Evolutionary conservation across 2,888 invertebrate species (phyloP).

Genomic region (Aquatica leii): DNA sequence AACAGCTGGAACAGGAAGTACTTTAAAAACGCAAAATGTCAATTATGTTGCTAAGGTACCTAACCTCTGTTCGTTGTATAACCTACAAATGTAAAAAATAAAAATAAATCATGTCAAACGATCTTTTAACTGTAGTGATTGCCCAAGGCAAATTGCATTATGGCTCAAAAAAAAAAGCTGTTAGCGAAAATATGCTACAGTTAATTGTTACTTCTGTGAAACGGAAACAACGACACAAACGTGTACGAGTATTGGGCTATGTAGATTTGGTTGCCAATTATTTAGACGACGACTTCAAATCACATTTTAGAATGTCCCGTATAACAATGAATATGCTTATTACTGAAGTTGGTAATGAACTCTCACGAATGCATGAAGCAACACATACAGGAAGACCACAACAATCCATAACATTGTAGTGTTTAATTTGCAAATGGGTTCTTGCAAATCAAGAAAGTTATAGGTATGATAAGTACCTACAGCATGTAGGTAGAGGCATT

Average conservation of each 20-base stretch:
- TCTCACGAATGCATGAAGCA: not conserved
- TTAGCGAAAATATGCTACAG: too few relatives aligned
- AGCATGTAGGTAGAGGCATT: too few relatives aligned
- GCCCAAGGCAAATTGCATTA: too few relatives aligned
- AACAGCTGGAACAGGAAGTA: too few relatives aligned
- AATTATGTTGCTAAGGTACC: too few relatives aligned
- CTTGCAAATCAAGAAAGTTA: slow-evolving; percentile 8
- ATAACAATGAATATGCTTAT: not conserved
- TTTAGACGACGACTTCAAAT: slow-evolving; percentile 9
- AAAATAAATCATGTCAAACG: too few relatives aligned
- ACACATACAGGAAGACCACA: slow-evolving; percentile 11
- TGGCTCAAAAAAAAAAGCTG: too few relatives aligned
- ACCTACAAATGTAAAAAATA: too few relatives aligned
- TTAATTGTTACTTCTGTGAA: too few relatives aligned
- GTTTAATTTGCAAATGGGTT: slow-evolving; percentile 13
- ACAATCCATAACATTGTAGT: not conserved
- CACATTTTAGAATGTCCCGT: slow-evolving; percentile 9
- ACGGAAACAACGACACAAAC: slow-evolving; percentile 6
- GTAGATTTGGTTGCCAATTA: slow-evolving; percentile 2
- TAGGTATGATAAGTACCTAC: not conserved
- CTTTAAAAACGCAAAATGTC: too few relatives aligned
- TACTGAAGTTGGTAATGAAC: not conserved
- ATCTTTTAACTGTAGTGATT: too few relatives aligned
- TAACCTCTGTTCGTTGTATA: too few relatives aligned
- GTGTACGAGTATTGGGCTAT: slow-evolving; percentile 10